Base-by-base conservation (phyloP, 2,888 invertebrate species). In the Ariolimax columbianus region DNA sequence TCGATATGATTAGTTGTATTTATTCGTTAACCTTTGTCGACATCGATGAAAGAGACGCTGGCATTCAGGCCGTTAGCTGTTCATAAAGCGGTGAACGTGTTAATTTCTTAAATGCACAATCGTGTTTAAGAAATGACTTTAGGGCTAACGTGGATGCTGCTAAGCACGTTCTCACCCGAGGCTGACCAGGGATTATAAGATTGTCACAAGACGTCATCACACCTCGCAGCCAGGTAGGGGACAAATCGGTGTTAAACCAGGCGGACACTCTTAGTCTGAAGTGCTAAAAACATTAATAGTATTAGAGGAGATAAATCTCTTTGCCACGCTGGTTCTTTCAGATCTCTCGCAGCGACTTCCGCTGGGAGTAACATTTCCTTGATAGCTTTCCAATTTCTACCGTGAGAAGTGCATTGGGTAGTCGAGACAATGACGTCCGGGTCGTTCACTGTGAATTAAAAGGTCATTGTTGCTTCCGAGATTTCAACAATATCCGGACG, bases 311-410 rank as follows among this genome's bases (percentile, higher is more conserved):
- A 51, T 51, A 70, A 30, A 47, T 80, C 70, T 68, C 33, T 70
- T 70, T 51, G 23, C 51, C 36, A 23, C 17, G 47, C 38, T 23
- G 51, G 23, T n/a, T 68, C 47, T 51, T 80, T 80, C 80, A 70
- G 33, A 19, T 51, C 70, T 51, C 51, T 80, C 70, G 47, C 38
- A 4, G 23, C 19, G 30, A 33, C n/a, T 33, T 79, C 43, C 68
- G 68, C 30, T 63, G 68, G 80, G 80, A 43, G 36, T 26, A 23
- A 47, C 19, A 70, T 80, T 70, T 80, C 70, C 70, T 80, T 80
- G 80, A 80, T 80, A 80, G 80, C 70, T 70, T 80, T 51, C 80
- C 33, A 47, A 70, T 68, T 68, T 80, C 47, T 33, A 80, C 30
- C 70, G 17, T 26, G 43, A 72, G 72, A 43, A 80, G 68, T 75